Evolutionary conservation across 2,113 vertebrate genomes (phyloP).

Genomic region (Campylorhamphus procurvoides): DNA sequence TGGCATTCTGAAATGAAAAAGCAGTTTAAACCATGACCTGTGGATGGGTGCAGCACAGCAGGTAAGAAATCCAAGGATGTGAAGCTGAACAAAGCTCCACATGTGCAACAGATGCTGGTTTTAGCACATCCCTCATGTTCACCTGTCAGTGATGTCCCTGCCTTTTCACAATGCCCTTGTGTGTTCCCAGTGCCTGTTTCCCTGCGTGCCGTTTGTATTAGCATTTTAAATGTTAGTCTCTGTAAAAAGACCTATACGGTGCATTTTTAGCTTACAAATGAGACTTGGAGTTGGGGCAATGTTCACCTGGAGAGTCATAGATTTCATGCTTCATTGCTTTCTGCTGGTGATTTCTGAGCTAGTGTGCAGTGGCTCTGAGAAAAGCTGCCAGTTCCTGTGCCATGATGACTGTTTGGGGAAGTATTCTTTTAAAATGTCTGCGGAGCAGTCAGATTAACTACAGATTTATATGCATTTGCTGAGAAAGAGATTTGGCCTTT

Average conservation of each 20-base stretch:
- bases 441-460: background rate
- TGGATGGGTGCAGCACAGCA: background rate
- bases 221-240: conserved; percentile 4
- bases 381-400: background rate
- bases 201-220: background rate
- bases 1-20: background rate
- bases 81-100: background rate
- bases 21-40: background rate
- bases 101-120: background rate
- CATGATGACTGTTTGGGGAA: background rate
- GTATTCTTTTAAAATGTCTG: background rate
- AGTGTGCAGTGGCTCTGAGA: background rate
- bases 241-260: background rate
- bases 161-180: background rate
- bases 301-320: background rate
- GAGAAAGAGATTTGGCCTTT: background rate
- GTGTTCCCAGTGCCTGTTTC: background rate
- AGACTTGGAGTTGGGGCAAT: background rate
- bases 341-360: background rate
- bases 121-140: rapidly evolving
- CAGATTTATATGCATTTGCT: background rate
- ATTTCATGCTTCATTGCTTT: background rate
- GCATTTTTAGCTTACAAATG: background rate
- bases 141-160: background rate
- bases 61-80: background rate